phyloP scores from a whole-genome alignment of 2,888 invertebrate species.

The Nemoura dubitans region DNA sequence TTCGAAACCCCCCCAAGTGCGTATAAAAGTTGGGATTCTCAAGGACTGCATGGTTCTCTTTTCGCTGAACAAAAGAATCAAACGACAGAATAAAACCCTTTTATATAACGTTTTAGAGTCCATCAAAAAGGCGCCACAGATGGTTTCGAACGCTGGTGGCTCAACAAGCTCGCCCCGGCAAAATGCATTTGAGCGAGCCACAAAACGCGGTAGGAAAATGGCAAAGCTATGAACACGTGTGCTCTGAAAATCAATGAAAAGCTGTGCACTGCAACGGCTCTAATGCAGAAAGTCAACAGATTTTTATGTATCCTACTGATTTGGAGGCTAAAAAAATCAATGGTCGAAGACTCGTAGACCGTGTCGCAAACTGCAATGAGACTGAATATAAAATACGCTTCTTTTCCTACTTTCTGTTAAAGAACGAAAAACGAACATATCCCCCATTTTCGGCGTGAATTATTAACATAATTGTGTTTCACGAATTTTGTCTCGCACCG shows the following conservation, averaged over 20 bases:
- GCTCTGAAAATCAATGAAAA: background rate
- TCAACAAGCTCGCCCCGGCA: background rate
- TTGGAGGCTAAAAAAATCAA: background rate
- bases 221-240: background rate
- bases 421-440: background rate
- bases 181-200: background rate
- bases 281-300: background rate
- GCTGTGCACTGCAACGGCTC: background rate
- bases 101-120: slow-evolving; percentile 28
- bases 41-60: slow-evolving; percentile 10
- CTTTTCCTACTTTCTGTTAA: background rate
- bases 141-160: background rate
- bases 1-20: slow-evolving; percentile 2
- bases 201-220: background rate
- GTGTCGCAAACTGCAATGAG: background rate
- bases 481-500: background rate
- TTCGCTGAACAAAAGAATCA: slow-evolving; percentile 25
- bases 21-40: slow-evolving; percentile 29
- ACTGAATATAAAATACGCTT: background rate
- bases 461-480: background rate
- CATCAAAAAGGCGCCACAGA: slow-evolving; percentile 25
- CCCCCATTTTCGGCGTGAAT: slow-evolving; percentile 1
- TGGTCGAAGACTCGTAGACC: no score
- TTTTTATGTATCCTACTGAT: background rate
- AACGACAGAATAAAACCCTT: slow-evolving; percentile 25